Evolutionary conservation across 2,888 invertebrate species (phyloP).

Genomic region (Drosophila putrida): DNA sequence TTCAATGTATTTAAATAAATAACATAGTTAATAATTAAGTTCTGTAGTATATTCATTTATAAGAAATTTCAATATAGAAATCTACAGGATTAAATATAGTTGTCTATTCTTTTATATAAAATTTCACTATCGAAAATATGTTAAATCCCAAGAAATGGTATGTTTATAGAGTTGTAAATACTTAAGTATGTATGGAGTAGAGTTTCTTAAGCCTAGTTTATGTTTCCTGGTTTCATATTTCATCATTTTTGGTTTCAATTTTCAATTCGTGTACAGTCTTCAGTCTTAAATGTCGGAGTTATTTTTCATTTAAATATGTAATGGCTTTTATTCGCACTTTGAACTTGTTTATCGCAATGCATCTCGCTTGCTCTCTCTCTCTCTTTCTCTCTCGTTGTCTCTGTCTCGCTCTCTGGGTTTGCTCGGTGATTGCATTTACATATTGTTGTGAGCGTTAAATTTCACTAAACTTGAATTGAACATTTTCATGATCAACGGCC

Average conservation of each 20-base stretch:
- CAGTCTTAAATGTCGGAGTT: slow-evolving; percentile 16
- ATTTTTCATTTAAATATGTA: slow-evolving; percentile 4
- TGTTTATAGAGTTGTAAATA: neutral
- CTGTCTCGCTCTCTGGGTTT: slow-evolving; percentile 1
- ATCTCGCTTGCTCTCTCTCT: neutral
- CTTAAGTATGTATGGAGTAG: neutral
- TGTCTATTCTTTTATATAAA: no score
- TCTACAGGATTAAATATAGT: no score
- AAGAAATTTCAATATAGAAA: no score
- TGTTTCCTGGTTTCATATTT: slow-evolving; percentile 18
- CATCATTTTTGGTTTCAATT: slow-evolving; percentile 10
- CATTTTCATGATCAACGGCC: slow-evolving; percentile 78
- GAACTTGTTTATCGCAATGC: slow-evolving; percentile 29
- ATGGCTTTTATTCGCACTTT: slow-evolving; percentile 30
- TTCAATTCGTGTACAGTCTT: slow-evolving; percentile 15
- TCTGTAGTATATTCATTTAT: no score
- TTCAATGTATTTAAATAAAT: no score
- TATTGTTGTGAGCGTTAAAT: slow-evolving; percentile 56
- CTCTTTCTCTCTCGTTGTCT: neutral
- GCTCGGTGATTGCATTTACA: slow-evolving; percentile 8
- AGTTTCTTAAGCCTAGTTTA: slow-evolving; percentile 5
- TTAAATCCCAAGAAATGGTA: neutral
- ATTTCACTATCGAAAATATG: no score
- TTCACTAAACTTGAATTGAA: slow-evolving; percentile 79
- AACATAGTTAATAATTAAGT: no score